A percentile compares a stretch with the other conserved stretches of the same genome.
These are phyloP conservation scores for Pseudochirops cupreus DNA, from an alignment of 2,797 vertebrate species.

Conservation along the genomic window DNA sequence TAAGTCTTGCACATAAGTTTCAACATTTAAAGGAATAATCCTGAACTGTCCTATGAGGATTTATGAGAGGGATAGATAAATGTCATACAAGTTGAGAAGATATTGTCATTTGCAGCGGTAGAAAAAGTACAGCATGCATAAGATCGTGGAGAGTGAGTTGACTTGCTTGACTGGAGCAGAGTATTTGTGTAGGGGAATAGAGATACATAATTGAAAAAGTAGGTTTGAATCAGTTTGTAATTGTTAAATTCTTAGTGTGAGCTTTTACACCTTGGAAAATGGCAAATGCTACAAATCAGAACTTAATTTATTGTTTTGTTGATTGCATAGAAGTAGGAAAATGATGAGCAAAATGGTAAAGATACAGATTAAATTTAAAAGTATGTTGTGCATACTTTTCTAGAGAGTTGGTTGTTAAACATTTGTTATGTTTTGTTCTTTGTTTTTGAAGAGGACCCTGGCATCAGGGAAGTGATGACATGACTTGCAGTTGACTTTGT, in stretches of 20 bases:
- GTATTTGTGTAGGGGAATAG: background rate
- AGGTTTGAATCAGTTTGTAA: background rate
- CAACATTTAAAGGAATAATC: background rate
- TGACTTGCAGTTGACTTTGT: no score
- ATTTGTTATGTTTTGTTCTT: no score
- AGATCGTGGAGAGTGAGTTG: no score
- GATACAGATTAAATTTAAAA: no score
- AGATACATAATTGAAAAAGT: background rate
- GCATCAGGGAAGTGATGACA: no score
- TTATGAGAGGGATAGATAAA: background rate
- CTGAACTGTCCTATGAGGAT: background rate
- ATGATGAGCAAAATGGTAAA: no score
- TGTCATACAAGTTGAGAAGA: background rate
- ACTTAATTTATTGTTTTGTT: background rate
- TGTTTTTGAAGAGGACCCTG: no score
- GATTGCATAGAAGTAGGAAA: background rate
- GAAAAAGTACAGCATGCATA: background rate
- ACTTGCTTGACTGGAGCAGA: background rate
- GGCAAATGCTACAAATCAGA: background rate
- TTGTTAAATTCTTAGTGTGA: background rate
- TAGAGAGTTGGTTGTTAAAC: no score
- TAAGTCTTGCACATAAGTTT: background rate
- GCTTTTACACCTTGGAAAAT: background rate
- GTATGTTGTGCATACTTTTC: no score
- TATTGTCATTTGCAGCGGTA: background rate